Conservation (phyloP, 2,888 invertebrate species). For the Biston betularia region DNA sequence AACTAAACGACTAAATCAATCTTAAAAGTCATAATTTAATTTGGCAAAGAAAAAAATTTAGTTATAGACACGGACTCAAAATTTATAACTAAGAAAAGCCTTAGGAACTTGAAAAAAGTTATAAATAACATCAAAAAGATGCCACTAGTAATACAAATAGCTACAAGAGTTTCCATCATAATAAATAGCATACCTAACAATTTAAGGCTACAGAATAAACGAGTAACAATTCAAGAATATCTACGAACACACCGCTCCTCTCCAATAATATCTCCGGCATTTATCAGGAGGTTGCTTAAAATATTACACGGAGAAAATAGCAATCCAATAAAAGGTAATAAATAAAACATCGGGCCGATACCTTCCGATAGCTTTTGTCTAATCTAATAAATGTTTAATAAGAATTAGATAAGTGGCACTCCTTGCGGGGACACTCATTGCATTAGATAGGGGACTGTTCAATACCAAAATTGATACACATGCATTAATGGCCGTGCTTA, state of each 20-base stretch:
- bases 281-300: slow-evolving; percentile 54
- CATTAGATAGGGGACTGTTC: slow-evolving; percentile 75
- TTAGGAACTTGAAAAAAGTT: too few relatives aligned
- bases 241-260: slow-evolving; percentile 16
- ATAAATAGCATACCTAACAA: background rate
- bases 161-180: background rate
- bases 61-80: too few relatives aligned
- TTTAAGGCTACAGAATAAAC: slow-evolving; percentile 16
- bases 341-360: slow-evolving; percentile 80
- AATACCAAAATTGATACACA: slow-evolving; percentile 71
- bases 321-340: slow-evolving; percentile 80
- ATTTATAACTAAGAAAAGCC: too few relatives aligned
- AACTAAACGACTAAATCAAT: too few relatives aligned
- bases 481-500: slow-evolving; percentile 36
- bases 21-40: too few relatives aligned
- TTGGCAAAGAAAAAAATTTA: too few relatives aligned
- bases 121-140: background rate
- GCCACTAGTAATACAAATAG: too few relatives aligned
- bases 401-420: slow-evolving; percentile 81
- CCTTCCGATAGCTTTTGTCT: slow-evolving; percentile 79
- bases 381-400: slow-evolving; percentile 86
- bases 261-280: slow-evolving; percentile 53
- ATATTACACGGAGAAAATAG: slow-evolving; percentile 63
- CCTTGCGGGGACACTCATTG: slow-evolving; percentile 68
- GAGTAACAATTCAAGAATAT: slow-evolving; percentile 29